Evolutionary conservation across 1,140 invertebrate species (phyloP), one percentile per base, ranked within the genome.

Genomic region (Anthonomus grandis): DNA sequence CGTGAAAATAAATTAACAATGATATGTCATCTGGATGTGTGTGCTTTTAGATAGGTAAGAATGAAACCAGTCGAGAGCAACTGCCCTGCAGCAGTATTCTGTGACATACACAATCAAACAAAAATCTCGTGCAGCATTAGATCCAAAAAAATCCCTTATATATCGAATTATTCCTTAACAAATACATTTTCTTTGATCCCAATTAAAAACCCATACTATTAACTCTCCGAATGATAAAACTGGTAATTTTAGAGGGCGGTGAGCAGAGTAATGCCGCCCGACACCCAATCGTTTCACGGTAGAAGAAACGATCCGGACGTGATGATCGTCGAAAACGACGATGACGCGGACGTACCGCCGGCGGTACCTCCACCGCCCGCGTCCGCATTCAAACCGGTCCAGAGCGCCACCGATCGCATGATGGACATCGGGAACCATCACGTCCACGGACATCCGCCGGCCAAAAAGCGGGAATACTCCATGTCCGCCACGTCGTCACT

Each of bases 241-340:
- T n/a, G n/a, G n/a, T n/a, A n/a, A n/a, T 74, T 76, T 21, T 65
- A 94, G 91, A 78, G 83, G 59, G 91, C 91, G 25, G 84, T 94
- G 38, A 90, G 92, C 67, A 81, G 84, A 72, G 90, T 90, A 19
- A 86, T 94, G 80, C 88, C 89, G 38, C 86, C 87, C 68, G 86
- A 89, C 65, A 81, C 79, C 25, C 75, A 81, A 81, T 75, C 83
- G 73, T 66, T 72, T 79, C 64, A 68, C 34, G 24, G 54, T 23
- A 42, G 23, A n/a, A n/a, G 21, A 57, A 74, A 66, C 74, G 63
- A 75, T 75, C 77, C 80, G 25, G 85, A 86, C 72, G 78, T 87
- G 52, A 84, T 85, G 70, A 84, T 87, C 78, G 81, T 86, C 36
- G 83, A 86, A 62, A 83, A 86, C 66, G 64, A 68, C 51, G 50